Base-by-base conservation (phyloP, 1,140 invertebrate genomes). In the Bombus balteatus region DNA sequence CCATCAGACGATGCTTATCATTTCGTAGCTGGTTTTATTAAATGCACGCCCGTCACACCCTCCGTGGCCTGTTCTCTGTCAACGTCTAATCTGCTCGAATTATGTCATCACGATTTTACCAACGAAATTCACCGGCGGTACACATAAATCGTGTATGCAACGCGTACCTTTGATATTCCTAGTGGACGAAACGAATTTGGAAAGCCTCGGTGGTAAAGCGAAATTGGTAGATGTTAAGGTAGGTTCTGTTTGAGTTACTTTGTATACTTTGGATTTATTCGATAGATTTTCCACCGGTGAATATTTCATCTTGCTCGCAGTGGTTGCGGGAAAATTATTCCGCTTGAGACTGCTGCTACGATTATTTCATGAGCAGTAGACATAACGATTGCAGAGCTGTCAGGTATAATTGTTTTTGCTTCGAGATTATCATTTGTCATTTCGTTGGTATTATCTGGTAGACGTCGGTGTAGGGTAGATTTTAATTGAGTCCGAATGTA, bases 21-120 rank as follows among this genome's bases (percentile, higher is more conserved):
- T 86, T 78, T 82, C 86, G 86, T 65, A 81, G 78, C 79, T 71
- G 73, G 74, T 90, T 90, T 90, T 86, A 90, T 90, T 90, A 88
- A 90, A 86, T 81, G 79, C 80, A 43, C 68, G 28, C 39, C 13
- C 22, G 37, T 34, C 47, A 9, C 39, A 6, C 39, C 25, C 15
- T 28, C 65, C n/a, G 43, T 10, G n/a, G 12, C 2, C 34, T 15
- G 43, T 4, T 32, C 66, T 37, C 66, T 37, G 3, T 34, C 22
- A 3, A 39, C 22, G 34, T 12, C n/a, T 34, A 34, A 32, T n/a
- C n/a, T 1, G n/a, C 65, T 34, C 13, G 15, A 34, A 34, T 32
- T 32, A 66, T n/a, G 32, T 8, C 8, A 66, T 66, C 65, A 0
- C 1, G n/a, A 66, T 18, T 32, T 66, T 6, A n/a, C n/a, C n/a